Conservation (phyloP, 2,888 invertebrate genomes). For the Leistus spinibarbis region DNA sequence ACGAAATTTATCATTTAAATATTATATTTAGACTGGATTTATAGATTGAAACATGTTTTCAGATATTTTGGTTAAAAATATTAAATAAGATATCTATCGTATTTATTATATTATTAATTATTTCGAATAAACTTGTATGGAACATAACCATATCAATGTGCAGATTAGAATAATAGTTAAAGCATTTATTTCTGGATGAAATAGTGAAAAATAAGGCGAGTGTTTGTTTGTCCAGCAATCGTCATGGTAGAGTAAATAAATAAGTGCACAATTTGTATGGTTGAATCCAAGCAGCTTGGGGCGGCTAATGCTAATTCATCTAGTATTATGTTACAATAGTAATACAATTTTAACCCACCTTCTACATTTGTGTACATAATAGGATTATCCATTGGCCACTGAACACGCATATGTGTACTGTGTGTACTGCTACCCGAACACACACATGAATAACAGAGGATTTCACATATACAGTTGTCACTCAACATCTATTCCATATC, state of each 20-base stretch:
- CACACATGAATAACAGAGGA: background rate
- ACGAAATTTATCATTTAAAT: no score
- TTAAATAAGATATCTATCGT: no score
- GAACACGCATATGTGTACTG: slow-evolving; percentile 23
- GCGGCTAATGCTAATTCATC: slow-evolving; percentile 43
- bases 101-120: no score
- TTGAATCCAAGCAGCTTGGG: slow-evolving; percentile 23
- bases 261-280: slow-evolving; percentile 29
- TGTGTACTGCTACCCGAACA: background rate
- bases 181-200: background rate
- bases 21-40: no score
- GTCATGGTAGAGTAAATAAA: slow-evolving; percentile 13
- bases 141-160: background rate
- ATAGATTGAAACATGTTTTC: no score
- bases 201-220: background rate
- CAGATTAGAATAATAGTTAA: background rate
- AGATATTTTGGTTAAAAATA: no score
- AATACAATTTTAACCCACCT: slow-evolving; percentile 44
- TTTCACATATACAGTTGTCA: background rate
- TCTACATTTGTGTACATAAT: slow-evolving; percentile 37
- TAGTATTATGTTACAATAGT: slow-evolving; percentile 46
- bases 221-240: slow-evolving; percentile 2
- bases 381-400: slow-evolving; percentile 27
- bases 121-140: no score
- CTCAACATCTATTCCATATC: background rate